Base-by-base conservation (phyloP, 2,113 vertebrate genomes). In the Willisornis vidua region DNA sequence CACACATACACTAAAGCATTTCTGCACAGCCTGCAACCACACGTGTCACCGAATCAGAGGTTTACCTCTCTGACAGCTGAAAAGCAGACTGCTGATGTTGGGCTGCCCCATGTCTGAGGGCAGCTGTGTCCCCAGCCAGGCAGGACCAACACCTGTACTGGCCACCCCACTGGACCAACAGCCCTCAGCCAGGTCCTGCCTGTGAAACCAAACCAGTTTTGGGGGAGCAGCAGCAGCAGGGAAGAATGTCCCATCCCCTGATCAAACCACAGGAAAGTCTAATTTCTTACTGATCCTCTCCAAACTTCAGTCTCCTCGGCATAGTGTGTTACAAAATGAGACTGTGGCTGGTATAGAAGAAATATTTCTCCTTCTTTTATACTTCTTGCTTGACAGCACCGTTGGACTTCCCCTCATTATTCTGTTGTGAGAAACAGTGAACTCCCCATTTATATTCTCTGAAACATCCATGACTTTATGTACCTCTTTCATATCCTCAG, bases 1-100 rank as follows among this genome's bases (percentile, higher is more conserved):
- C 15, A 5, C 7, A 23, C 16, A 29, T 1, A 0, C 3, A 14
- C 14, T 33, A 24, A 57, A 72, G 26, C 0, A 0, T 33, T 75
- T 75, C 62, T 49, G 48, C 45, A 48, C 41, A 65, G 71, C 31
- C 10, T 18, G 35, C 11, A 63, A 45, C 7, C 19, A n/a, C 28
- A 17, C 0, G 0, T 1, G 2, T 19, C 67, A 12, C 41, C 0
- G 1, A 29, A 7, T 13, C 80, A 28, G 37, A 49, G 45, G 14
- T 88, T 80, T 83, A 54, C 37, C 35, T 43, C 80, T 62, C 51
- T 62, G 72, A 41, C 59, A 15, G 54, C 68, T 67, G 84, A 58
- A 81, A 87, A 78, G 31, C 19, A 66, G 17, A 22, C 31, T 66
- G 58, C 29, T 76, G 54, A 13, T 28, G n/a, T 16, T 51, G 55